Evolutionary conservation across 2,888 invertebrate species (phyloP), one percentile per base, ranked within the genome.

Genomic region (Lithophane semibrunnea): DNA sequence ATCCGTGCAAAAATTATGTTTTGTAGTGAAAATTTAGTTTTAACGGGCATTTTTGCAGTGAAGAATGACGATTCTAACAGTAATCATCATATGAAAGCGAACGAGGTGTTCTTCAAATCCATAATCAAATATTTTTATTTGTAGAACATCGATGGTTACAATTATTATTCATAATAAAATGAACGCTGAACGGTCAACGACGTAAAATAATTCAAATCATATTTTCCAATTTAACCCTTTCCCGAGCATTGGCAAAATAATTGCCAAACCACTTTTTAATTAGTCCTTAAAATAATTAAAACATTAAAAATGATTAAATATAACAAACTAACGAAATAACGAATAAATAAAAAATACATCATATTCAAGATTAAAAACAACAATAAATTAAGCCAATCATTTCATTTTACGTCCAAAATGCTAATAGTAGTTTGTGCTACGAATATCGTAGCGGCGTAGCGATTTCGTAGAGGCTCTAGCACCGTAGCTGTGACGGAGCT

Each of bases 401-500:
- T 56, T 44, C 3, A 49, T 37, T 37, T 0, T 24, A 24, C n/a
- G 18, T 18, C 18, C 1, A 8, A 52, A 9, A 16, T 18, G 12
- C 5, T 2, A 12, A 21, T 3, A 3, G 9, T 69, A 5, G 52
- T 75, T 58, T 58, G 47, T 72, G 68, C 78, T 82, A 72, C 64
- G 65, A 77, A 70, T 61, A 42, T 44, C 75, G 73, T 82, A 80
- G 79, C 71, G 4, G 4, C 10, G 44, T 75, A 44, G 77, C 21
- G 3, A 12, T 75, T 52, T 52, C 42, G 66, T 72, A 79, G 60
- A 12, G 10, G 13, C 29, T 56, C 49, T 70, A 69, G 73, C 65
- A 5, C n/a, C 58, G 60, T 60, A 60, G 44, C 69, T 44, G 18
- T 1, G 37, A 37, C 21, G 37, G 13, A 29, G 16, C 44, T 47